A percentile compares a stretch with the other conserved stretches of the same genome.
Conservation (phyloP, 2,797 vertebrate genomes). For the Pseudotriccus pelzelni region DNA sequence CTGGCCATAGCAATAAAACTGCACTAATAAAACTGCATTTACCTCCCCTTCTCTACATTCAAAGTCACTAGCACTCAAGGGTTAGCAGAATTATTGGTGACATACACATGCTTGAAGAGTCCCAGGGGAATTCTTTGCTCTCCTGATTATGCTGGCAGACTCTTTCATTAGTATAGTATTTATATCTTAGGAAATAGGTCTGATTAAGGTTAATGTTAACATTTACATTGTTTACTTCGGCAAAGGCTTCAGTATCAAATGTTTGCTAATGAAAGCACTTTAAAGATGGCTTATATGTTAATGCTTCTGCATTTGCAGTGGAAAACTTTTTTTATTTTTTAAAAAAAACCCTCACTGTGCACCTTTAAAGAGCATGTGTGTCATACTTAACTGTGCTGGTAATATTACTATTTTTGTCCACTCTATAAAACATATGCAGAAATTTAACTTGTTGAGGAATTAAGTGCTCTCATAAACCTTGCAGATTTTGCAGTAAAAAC, state of each 20-base stretch:
- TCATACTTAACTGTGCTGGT: neutral
- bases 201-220: constrained; percentile 52
- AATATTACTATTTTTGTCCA: neutral
- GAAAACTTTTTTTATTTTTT: neutral
- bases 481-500: neutral
- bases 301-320: neutral
- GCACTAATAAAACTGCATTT: constrained; percentile 90
- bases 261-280: neutral
- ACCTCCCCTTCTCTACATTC: constrained; percentile 74
- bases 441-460: neutral
- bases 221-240: constrained; percentile 37
- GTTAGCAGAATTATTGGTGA: constrained; percentile 88
- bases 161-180: constrained; percentile 73
- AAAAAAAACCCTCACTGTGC: neutral
- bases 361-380: neutral
- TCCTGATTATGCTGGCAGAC: constrained; percentile 85
- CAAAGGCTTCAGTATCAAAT: neutral
- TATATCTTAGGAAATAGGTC: constrained; percentile 52
- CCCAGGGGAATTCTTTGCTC: constrained; percentile 80
- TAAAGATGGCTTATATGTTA: neutral
- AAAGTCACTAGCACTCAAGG: constrained; percentile 76
- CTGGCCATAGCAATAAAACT: constrained; percentile 95
- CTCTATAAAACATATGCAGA: neutral
- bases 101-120: constrained; percentile 77
- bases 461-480: neutral